Evolutionary conservation across 2,888 invertebrate species (phyloP), one percentile per base, ranked within the genome.

Genomic region (Drosophila kuntzei): DNA sequence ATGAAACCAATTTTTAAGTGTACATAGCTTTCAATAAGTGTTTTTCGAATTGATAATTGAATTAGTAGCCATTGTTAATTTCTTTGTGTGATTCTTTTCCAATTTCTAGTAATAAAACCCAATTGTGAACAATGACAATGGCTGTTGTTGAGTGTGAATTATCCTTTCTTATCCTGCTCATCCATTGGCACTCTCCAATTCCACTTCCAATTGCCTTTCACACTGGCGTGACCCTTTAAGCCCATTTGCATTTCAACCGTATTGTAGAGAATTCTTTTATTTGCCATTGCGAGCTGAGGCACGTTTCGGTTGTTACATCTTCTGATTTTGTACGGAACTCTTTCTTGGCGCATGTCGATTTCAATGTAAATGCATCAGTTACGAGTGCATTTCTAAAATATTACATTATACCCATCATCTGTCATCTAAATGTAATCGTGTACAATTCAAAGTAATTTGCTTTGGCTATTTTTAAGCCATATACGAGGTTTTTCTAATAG

Each of bases 201-300:
- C 29, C 34, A 5, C 46, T n/a, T 44, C 5, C 18, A 37, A 46
- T 71, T 58, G 12, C 11, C 18, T 8, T 44, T 37, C 20, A 14
- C 12, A 36, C 32, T 44, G 18, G 36, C 61, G 34, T 62, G 59
- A 76, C 74, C 51, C 59, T 43, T 80, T 61, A 46, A 44, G 62
- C 43, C 54, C 59, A 78, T 70, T 74, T 70, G 55, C 59, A 39
- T 53, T 61, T 61, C 34, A 54, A 16, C 46, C 58, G 51, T 65
- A 73, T 83, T 54, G 11, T 3, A 27, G 39, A 14, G 8, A 50
- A 18, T 29, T 54, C 37, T 14, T 36, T 58, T 49, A 46, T 34
- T 32, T 44, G 11, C n/a, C 50, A 32, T 39, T 39, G 32, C 20
- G 25, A 49, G 14, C 27, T 9, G 14, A 27, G 29, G 20, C 51